Evolutionary conservation across 2,113 vertebrate species (phyloP).

Genomic region (Theristicus caerulescens): DNA sequence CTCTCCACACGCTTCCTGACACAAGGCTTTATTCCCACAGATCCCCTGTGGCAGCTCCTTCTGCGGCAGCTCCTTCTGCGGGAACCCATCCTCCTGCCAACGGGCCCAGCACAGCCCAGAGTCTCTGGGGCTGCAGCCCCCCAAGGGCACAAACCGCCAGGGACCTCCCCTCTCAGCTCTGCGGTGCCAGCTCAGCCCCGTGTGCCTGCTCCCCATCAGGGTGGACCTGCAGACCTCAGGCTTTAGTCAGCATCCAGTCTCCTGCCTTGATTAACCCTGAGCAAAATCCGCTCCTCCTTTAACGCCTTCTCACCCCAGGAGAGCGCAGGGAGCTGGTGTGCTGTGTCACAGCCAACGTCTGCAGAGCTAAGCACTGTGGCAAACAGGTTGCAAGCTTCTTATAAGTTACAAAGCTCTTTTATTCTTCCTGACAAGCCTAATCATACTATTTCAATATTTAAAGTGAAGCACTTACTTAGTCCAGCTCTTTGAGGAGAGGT

Average conservation of each 20-base stretch:
- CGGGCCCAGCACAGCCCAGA: neutral
- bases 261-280: neutral
- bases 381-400: neutral
- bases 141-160: neutral
- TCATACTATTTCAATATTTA: neutral
- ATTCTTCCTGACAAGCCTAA: neutral
- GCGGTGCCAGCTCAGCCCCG: neutral
- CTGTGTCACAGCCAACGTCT: rapidly evolving
- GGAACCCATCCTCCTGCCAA: neutral
- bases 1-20: rapidly evolving
- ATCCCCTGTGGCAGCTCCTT: neutral
- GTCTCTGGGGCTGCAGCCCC: neutral
- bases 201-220: neutral
- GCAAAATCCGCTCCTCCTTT: neutral
- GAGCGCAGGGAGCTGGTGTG: neutral
- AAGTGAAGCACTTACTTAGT: constrained; percentile 45
- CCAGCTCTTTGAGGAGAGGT: constrained; percentile 65
- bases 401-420: neutral
- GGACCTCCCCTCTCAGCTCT: neutral
- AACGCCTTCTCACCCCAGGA: no score
- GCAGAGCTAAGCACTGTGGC: neutral
- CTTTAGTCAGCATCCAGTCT: neutral
- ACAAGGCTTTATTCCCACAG: neutral
- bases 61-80: neutral
- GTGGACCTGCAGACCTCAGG: neutral